Percentiles rank a stretch among this genome's conserved stretches.
Evolutionary conservation across 1,140 invertebrate genomes (phyloP).

Genomic region (Dendrolimus punctatus): DNA sequence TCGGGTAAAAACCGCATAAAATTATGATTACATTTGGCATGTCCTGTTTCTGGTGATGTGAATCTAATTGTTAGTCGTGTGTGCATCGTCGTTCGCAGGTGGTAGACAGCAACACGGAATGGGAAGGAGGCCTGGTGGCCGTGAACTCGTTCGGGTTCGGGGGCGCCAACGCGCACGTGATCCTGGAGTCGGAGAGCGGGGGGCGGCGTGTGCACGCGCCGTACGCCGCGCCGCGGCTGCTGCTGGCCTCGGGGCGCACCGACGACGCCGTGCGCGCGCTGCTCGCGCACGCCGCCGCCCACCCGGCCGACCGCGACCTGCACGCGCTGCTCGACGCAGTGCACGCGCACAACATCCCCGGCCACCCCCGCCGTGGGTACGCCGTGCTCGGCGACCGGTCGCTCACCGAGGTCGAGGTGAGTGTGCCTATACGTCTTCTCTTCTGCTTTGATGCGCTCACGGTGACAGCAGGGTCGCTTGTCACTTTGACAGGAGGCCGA

Average conservation of each 20-base stretch:
- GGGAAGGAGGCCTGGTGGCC: constrained; percentile 89
- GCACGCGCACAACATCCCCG: constrained; percentile 77
- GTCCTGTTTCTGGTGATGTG: too few relatives aligned
- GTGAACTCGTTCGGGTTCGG: constrained; percentile 98
- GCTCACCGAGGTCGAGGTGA: constrained; percentile 57
- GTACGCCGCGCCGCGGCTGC: constrained; percentile 76
- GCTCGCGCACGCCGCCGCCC: constrained; percentile 75
- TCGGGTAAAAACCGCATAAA: too few relatives aligned
- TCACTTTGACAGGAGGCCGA: constrained; percentile 26
- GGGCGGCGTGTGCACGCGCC: constrained; percentile 43
- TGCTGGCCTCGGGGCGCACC: constrained; percentile 88
- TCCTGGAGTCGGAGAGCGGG: constrained; percentile 79
- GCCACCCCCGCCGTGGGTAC: constrained; percentile 86
- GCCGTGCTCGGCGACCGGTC: constrained; percentile 73
- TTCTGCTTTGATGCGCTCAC: background rate
- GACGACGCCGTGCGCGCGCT: constrained; percentile 84
- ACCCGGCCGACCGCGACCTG: constrained; percentile 81
- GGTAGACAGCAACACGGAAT: constrained; percentile 83
- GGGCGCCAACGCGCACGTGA: constrained; percentile 94
- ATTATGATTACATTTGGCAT: too few relatives aligned
- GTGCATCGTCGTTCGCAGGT: constrained; percentile 68
- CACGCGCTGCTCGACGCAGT: constrained; percentile 83
- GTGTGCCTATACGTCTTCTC: constrained; percentile 10
- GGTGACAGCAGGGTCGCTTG: too few relatives aligned
- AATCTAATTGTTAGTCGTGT: background rate